Base-by-base conservation (phyloP, 1,140 invertebrate genomes). In the Lucilia sericata region DNA sequence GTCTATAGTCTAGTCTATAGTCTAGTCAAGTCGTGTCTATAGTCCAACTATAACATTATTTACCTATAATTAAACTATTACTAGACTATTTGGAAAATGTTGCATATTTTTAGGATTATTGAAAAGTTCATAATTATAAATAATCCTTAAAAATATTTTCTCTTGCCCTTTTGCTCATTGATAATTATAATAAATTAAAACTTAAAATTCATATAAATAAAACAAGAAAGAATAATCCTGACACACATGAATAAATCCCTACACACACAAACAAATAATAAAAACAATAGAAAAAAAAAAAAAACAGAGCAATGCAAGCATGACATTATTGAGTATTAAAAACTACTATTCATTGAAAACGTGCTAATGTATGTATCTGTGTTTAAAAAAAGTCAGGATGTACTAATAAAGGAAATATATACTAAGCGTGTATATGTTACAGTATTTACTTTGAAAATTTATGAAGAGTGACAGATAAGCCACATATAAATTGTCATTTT, bases 401-500 rank as follows among this genome's bases (percentile, higher is more conserved):
- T 19, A 7, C 19, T 60, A 60, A 60, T 60, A 14, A 60, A 60
- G 13, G 14, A 10, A 17, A 17, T 60, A 17, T n/a, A 14, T 42
- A 42, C 17, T 17, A 14, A 17, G 17, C n/a, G 55, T n/a, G 13
- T 60, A 7, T 60, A 14, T 60, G 17, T 7, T 60, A 2, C 25
- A 2, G 55, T n/a, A n/a, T 60, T 60, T 60, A 60, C 17, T 60
- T 60, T 13, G 55, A 14, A 12, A 25, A 70, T 70, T 70, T 70
- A 70, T 70, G 65, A 70, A 70, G 9, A 70, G 21, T 70, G 65
- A 70, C 65, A 25, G n/a, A 21, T 70, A 70, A 70, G 19, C 19
- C 65, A 60, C 55, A 70, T 25, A 70, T 21, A 70, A 70, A 70
- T 70, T 70, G 65, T 70, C n/a, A 70, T 70, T 70, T 70, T 70